Conservation (phyloP, 2,797 vertebrate species). For the Poecilia velifera region DNA sequence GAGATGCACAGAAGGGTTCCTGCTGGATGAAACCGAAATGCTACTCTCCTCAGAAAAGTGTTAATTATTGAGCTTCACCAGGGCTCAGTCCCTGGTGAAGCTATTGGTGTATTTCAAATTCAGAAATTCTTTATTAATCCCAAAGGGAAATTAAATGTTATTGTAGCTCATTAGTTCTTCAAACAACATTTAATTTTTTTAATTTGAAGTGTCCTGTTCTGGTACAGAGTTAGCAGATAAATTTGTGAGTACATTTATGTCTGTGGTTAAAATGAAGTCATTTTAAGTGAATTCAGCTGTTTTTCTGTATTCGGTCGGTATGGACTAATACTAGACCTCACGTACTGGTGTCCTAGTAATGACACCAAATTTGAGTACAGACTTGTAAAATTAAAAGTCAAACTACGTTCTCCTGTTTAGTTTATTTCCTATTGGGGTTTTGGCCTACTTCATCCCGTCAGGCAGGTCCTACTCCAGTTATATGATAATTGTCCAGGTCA, state of each 20-base stretch:
- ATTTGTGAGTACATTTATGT: no score
- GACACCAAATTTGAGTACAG: constrained; percentile 21
- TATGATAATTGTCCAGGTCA: not conserved
- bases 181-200: not conserved
- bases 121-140: no score
- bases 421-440: not conserved
- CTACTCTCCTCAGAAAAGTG: not conserved
- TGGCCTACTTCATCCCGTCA: not conserved
- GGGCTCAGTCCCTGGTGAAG: not conserved
- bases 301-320: no score
- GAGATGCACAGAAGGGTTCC: constrained; percentile 18
- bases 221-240: no score
- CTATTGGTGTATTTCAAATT: no score
- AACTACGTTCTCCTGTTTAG: not conserved
- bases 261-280: no score
- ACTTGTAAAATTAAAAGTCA: not conserved
- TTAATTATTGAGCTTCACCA: constrained; percentile 7
- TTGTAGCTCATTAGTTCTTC: no score
- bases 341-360: constrained; percentile 22
- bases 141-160: no score
- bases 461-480: not conserved
- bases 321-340: no score
- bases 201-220: not conserved
- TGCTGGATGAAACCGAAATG: not conserved
- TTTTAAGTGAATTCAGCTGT: no score